Evolutionary conservation across 37 sponge, comb jelly and placozoan genomes (phyloP), one percentile per base, ranked within the genome.

Genomic region (Haliclona indistincta): DNA sequence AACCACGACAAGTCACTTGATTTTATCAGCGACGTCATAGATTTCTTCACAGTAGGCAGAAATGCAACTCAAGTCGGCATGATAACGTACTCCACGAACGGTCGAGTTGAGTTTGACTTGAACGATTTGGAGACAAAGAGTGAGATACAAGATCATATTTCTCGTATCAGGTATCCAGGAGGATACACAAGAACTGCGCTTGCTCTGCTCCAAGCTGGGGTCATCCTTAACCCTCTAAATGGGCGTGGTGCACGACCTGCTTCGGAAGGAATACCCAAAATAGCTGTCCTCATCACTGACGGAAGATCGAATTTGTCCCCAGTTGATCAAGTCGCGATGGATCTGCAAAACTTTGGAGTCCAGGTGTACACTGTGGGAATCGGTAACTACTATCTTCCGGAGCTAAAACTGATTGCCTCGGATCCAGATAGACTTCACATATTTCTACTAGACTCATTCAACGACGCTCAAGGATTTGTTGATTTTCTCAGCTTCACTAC

Each of bases 221-320:
- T 56, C 28, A 41, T 81, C 37, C 62, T 85, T 36, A 65, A 81
- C 63, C 71, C 77, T 11, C 0, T 45, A 8, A 29, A 47, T 0
- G 38, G 13, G 0, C 67, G 74, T n/a, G 96, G 96, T 34, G 96
- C 86, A 8, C 74, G 96, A 44, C 90, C 89, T 4, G 0, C 43
- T 3, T 77, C 82, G 8, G 49, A 65, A 3, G 96, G 96, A 1
- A 63, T 96, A 0, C 96, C 96, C 0, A 79, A 75, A 25, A 67
- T 96, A 3, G 93, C 70, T 4, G 84, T 96, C 5, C 73, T 96
- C 70, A 63, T 96, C 30, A 96, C 96, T 7, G 96, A 96, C 45
- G 96, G 96, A 1, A 78, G 69, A 0, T 92, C 96, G 23, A 96
- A 96, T 64, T 43, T 75, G 10, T 63, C 67, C 25, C 63, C 67